Evolutionary conservation across 2,797 vertebrate genomes (phyloP).

Genomic region (Enteromius trimaculatus): DNA sequence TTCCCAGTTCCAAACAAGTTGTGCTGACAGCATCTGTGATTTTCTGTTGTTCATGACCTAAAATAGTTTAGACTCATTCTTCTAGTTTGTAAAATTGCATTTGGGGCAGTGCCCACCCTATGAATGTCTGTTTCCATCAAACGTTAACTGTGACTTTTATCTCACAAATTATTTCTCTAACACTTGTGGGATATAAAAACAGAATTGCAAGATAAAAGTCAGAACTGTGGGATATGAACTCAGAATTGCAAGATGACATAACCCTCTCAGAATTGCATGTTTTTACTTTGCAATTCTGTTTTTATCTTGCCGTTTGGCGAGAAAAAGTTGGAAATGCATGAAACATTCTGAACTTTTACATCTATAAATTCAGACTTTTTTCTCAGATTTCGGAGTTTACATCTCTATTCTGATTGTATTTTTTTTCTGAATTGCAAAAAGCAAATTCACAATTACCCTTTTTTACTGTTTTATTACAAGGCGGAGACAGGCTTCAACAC

Average conservation of each 20-base stretch:
- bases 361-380: background rate
- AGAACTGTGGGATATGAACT: background rate
- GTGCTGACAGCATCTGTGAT: constrained; percentile 9
- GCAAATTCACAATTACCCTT: background rate
- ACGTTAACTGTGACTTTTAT: background rate
- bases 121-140: background rate
- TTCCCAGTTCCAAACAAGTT: background rate
- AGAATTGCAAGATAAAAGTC: background rate
- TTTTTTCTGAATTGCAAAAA: background rate
- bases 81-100: background rate
- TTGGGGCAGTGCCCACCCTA: background rate
- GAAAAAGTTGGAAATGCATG: background rate
- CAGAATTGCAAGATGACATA: background rate
- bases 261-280: too few species aligned
- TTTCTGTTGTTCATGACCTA: background rate
- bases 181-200: background rate
- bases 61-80: background rate
- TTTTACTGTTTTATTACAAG: background rate
- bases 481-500: background rate
- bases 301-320: background rate
- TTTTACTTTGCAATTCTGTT: background rate
- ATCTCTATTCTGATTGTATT: background rate
- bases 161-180: background rate
- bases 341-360: background rate
- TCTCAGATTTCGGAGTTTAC: background rate